phyloP scores from a whole-genome alignment of 2,797 vertebrate species.

The Xyrichtys novacula region DNA sequence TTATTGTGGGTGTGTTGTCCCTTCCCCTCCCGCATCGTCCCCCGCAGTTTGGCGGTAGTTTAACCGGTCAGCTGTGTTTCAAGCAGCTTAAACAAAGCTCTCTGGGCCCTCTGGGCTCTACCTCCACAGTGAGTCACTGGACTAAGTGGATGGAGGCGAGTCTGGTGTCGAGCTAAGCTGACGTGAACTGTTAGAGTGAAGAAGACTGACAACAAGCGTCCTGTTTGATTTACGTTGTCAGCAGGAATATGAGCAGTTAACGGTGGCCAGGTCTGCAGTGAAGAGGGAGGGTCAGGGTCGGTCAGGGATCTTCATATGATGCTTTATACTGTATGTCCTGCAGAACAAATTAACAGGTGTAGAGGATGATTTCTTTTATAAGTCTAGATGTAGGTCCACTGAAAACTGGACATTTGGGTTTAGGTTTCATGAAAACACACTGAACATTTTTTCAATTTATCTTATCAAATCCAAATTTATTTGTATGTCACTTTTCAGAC shows the following conservation, averaged over 20 bases:
- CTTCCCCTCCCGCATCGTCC: conserved; percentile 56
- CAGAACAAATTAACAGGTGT: not conserved
- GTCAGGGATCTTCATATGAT: not conserved
- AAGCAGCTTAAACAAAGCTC: conserved; percentile 54
- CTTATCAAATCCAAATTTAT: no score
- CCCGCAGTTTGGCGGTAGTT: conserved; percentile 75
- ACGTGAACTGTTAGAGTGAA: conserved; percentile 10
- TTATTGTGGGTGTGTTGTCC: conserved; percentile 53
- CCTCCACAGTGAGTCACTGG: no score
- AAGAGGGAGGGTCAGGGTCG: not conserved
- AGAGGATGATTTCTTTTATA: no score
- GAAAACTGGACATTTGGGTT: no score
- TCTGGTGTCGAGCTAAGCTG: conserved; percentile 19
- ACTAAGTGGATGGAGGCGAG: conserved; percentile 24
- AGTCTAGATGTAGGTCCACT: no score
- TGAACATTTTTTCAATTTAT: no score
- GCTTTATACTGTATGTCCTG: not conserved
- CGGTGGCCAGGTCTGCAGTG: not conserved
- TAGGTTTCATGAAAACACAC: no score
- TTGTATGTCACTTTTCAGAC: no score
- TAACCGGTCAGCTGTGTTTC: conserved; percentile 72
- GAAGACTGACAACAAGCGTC: conserved; percentile 18
- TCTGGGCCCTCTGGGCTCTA: not conserved
- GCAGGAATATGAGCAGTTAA: conserved; percentile 33
- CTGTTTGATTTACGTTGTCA: conserved; percentile 35